Percentiles rank a stretch among this genome's conserved stretches.
phyloP scores from a whole-genome alignment of 92 coral and sea anemone species.

The Siderastrea radians region DNA sequence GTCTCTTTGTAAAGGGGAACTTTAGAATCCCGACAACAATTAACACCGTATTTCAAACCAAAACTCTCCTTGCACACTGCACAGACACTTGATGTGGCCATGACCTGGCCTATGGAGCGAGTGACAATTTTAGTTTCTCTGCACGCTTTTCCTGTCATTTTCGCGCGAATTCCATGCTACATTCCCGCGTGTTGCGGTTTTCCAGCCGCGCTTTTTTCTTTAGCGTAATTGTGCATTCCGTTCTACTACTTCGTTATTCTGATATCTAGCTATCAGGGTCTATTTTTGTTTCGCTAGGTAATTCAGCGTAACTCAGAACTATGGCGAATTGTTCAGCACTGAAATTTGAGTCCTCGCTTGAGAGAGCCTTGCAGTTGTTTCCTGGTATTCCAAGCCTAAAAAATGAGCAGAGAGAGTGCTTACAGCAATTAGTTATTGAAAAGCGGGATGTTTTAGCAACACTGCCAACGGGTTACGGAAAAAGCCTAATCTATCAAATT shows the following conservation, averaged over 20 bases:
- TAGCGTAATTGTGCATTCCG: not conserved
- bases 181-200: too few species aligned
- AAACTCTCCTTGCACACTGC: not conserved
- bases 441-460: not conserved
- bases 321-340: too few species aligned
- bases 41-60: not conserved
- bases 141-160: too few species aligned
- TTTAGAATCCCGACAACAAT: not conserved
- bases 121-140: too few species aligned
- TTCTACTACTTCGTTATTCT: not conserved
- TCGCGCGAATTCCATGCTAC: too few species aligned
- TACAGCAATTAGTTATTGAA: not conserved
- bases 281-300: too few species aligned
- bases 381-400: not conserved
- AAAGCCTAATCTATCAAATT: not conserved
- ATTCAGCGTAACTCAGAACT: too few species aligned
- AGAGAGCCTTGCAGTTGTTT: not conserved
- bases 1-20: not conserved
- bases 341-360: not conserved
- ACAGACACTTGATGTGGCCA: not conserved
- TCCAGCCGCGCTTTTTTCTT: too few species aligned
- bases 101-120: not conserved
- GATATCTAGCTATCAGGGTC: too few species aligned
- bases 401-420: not conserved
- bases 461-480: not conserved